Evolutionary conservation across 2,888 invertebrate species (phyloP), one percentile per base, ranked within the genome.

Genomic region (Drosophila nr. perissopoda): DNA sequence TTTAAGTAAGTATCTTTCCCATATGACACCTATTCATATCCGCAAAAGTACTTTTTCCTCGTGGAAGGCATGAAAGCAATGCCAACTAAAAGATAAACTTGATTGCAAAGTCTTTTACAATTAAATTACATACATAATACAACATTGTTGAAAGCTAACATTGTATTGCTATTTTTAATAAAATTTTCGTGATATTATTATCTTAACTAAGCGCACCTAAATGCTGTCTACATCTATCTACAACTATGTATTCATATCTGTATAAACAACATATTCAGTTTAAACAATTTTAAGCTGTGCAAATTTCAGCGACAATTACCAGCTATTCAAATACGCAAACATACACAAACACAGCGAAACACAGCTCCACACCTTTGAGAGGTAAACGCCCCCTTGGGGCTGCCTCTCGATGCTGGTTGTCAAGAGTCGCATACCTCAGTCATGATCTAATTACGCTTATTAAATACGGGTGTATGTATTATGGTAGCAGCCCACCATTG

Each of bases 391-490:
- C 64, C 69, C 42, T 58, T 51, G 27, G 25, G 56, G 38, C 42
- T 18, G 36, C 40, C 64, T 61, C 40, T 71, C 74, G 38, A 57
- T 60, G 60, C 40, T 3, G 65, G 27, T 52, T 62, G 76, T 29
- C 73, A 49, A 36, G 38, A 57, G 53, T 42, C 48, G 54, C 65
- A 70, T 73, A 62, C 61, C 68, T 42, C 51, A 81, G 71, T 59
- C 83, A 81, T 82, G 76, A 83, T 83, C 81, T 83, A 79, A 81
- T 81, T 75, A 70, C 69, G 65, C 62, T 74, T 63, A 76, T 81
- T 79, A 76, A 65, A 67, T 57, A 72, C 40, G 34, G 51, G 18
- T 29, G 33, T 51, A 34, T 21, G 38, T 49, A 52, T 67, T 56
- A 56, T 59, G 46, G 52, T 62, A 40, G 56, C 64, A 68, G 60